Base-by-base conservation (phyloP, 1,140 invertebrate species). In the Drosophila punjabiensis region DNA sequence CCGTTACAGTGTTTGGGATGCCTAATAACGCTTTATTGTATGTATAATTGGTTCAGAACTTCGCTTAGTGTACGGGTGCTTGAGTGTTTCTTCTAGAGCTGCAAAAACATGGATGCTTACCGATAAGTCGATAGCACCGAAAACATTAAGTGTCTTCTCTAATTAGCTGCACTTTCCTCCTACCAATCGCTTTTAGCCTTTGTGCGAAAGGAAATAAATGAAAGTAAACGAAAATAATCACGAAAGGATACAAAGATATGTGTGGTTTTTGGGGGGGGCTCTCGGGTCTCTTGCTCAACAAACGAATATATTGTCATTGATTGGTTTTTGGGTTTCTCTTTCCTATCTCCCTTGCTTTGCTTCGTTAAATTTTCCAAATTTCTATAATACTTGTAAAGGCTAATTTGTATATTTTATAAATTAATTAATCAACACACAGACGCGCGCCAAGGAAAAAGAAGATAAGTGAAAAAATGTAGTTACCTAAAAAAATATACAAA, bases 11-110 rank as follows among this genome's bases (percentile, higher is more conserved):
- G 8, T 83, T 84, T 81, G 80, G 82, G 77, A 84, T 85, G 41
- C 70, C 35, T 74, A 30, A n/a, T 74, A 74, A 41, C 47, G 59
- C 61, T 48, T 80, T 81, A 71, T 86, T 84, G 73, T 81, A 73
- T 81, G 73, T 78, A 77, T 81, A 81, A 84, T 84, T 84, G 77
- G 82, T 84, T 84, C 82, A 73, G 64, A 81, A 53, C 75, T 81
- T 63, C 39, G 37, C 43, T 58, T 45, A 41, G 20, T 67, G 48
- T 70, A 43, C 69, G 71, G 16, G 63, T 67, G 69, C 60, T 28
- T 55, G 48, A 41, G 56, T 67, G 48, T 70, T 61, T 66, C 28
- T 30, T 52, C 10, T 18, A 52, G 32, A 55, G 32, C 52, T 55
- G 32, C n/a, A 37, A 55, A 11, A 37, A 24, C 52, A 20, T 60